phyloP scores from a whole-genome alignment of 2,113 vertebrate genomes.

The Oncorhynchus keta region DNA sequence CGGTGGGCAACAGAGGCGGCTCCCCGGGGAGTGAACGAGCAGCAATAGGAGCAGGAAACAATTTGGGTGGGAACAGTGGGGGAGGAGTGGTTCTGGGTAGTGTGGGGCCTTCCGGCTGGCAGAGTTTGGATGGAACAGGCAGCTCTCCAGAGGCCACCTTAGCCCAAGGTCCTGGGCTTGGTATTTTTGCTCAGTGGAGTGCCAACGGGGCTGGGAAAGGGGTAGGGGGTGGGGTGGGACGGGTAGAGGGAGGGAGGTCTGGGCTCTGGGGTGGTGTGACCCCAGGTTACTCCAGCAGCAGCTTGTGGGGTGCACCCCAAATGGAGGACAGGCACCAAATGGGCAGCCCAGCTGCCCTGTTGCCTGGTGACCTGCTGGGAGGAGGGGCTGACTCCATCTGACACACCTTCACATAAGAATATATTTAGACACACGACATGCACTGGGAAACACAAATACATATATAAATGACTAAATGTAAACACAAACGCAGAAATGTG shows the following conservation, averaged over 20 bases:
- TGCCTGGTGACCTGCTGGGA: constrained; percentile 96
- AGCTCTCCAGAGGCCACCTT: constrained; percentile 84
- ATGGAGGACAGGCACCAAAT: constrained; percentile 96
- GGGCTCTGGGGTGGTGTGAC: constrained; percentile 87
- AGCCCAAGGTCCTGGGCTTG: constrained; percentile 84
- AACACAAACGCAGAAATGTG: constrained; percentile 68
- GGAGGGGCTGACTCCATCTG: constrained; percentile 96
- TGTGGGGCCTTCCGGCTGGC: constrained; percentile 79
- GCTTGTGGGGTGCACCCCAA: constrained; percentile 90
- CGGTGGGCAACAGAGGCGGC: constrained; percentile 73
- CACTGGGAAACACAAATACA: constrained; percentile 64
- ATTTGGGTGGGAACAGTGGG: constrained; percentile 48
- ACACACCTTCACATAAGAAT: constrained; percentile 64
- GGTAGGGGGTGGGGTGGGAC: constrained; percentile 65
- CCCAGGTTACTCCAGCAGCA: constrained; percentile 91
- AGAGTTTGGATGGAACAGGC: constrained; percentile 88
- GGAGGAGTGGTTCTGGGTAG: constrained; percentile 46
- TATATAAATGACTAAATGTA: constrained; percentile 42
- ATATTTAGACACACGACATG: constrained; percentile 67
- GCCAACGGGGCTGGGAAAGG: constrained; percentile 79
- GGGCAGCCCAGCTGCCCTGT: constrained; percentile 92
- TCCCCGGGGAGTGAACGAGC: constrained; percentile 82
- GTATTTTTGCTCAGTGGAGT: constrained; percentile 97
- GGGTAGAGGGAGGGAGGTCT: constrained; percentile 80
- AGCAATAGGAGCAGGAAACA: constrained; percentile 45